Conservation (phyloP, 2,113 vertebrate species). For the Seriola rivoliana region DNA sequence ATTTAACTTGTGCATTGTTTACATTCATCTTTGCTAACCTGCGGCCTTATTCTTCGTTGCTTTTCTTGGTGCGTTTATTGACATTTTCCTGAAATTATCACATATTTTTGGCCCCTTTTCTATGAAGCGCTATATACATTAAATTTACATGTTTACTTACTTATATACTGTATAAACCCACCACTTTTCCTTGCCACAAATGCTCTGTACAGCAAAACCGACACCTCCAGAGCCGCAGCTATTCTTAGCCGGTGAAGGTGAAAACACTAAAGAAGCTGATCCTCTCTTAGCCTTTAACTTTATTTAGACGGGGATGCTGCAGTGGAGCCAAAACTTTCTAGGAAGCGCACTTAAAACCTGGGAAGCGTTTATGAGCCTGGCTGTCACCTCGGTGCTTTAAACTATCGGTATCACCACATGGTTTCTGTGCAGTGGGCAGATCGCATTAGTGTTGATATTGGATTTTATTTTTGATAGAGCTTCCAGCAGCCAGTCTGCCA, state of each 20-base stretch:
- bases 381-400: neutral
- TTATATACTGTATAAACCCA: neutral
- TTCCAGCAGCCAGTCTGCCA: too few species aligned
- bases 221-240: neutral
- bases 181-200: neutral
- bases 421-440: neutral
- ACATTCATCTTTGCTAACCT: too few species aligned
- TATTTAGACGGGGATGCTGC: constrained; percentile 1
- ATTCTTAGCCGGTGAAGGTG: constrained; percentile 39
- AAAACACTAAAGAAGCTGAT: constrained; percentile 11
- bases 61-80: too few species aligned
- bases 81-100: too few species aligned
- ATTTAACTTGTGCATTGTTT: too few species aligned
- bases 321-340: constrained; percentile 23
- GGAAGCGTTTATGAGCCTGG: neutral
- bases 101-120: too few species aligned
- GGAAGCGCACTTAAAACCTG: constrained; percentile 34
- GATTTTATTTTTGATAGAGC: too few species aligned
- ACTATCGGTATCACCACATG: neutral
- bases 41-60: too few species aligned
- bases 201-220: neutral
- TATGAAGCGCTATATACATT: too few species aligned
- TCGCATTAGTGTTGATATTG: too few species aligned
- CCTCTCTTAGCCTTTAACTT: constrained; percentile 3
- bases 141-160: neutral